These are phyloP conservation scores for Drosophila kokeensis DNA, from an alignment of 2,888 invertebrate species.

Conservation along the genomic window DNA sequence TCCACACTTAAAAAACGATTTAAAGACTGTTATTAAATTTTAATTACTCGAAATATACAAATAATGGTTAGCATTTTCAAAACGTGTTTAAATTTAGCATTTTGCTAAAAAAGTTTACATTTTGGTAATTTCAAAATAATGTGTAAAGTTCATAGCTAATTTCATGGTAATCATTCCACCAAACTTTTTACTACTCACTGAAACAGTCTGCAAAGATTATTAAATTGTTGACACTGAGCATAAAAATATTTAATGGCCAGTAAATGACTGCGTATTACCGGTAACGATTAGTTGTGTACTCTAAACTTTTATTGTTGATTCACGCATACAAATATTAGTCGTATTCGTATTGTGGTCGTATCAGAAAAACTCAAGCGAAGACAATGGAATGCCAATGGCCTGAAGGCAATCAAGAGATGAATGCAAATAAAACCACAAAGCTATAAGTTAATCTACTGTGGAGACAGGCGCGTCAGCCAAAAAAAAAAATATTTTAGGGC, in stretches of 20 bases:
- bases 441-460: constrained; percentile 25
- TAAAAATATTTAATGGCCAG: constrained; percentile 10
- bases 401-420: constrained; percentile 32
- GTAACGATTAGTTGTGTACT: constrained; percentile 5
- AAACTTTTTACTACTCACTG: neutral
- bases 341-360: neutral
- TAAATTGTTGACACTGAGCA: constrained; percentile 6
- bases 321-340: constrained; percentile 3
- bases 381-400: constrained; percentile 23
- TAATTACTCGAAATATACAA: neutral
- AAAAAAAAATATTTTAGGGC: neutral
- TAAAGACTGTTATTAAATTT: neutral
- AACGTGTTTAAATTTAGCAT: neutral
- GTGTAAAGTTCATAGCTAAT: neutral
- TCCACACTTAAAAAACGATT: neutral
- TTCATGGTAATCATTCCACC: neutral
- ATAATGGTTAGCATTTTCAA: neutral
- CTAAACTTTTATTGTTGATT: constrained; percentile 10
- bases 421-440: constrained; percentile 59
- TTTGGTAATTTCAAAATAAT: neutral
- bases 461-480: constrained; percentile 9
- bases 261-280: constrained; percentile 21
- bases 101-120: neutral
- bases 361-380: neutral
- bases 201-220: neutral